Evolutionary conservation across 2,888 invertebrate species (phyloP).

Genomic region (Drosophila lacicola): DNA sequence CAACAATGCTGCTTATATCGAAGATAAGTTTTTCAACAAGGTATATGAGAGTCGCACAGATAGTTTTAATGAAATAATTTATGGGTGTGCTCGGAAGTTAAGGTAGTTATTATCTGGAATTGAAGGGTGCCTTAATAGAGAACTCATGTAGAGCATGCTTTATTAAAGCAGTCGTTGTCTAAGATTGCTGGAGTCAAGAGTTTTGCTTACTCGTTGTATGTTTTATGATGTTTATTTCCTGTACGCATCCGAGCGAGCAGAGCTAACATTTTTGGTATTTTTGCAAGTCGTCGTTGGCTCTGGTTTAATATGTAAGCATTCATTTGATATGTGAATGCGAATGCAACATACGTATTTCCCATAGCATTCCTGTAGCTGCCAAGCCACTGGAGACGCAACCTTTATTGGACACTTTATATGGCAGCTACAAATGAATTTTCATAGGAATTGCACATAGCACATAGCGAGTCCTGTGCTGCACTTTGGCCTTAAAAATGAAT

Average conservation of each 20-base stretch:
- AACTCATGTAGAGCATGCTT: too few relatives aligned
- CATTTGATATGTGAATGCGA: conserved; percentile 34
- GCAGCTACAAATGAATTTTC: conserved; percentile 47
- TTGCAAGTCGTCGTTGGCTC: conserved; percentile 22
- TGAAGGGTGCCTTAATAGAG: neutral
- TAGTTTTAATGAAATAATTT: conserved; percentile 34
- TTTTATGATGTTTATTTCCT: conserved; percentile 1
- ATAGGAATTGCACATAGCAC: conserved; percentile 30
- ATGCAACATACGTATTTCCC: conserved; percentile 39
- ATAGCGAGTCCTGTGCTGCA: neutral
- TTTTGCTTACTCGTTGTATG: neutral
- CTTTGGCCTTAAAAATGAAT: conserved; percentile 3
- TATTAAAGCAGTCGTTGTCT: too few relatives aligned
- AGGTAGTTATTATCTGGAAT: neutral
- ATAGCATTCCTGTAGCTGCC: conserved; percentile 25
- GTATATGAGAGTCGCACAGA: neutral
- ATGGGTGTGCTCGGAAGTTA: conserved; percentile 1
- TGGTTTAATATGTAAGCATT: conserved; percentile 34
- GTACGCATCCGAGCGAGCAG: neutral
- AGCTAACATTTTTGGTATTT: conserved; percentile 17
- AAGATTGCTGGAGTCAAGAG: neutral
- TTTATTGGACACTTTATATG: conserved; percentile 71
- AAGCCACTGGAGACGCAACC: conserved; percentile 25
- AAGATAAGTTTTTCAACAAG: conserved; percentile 9
- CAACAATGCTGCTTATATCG: conserved; percentile 17